phyloP scores from a whole-genome alignment of 2,113 vertebrate species.

The Polypterus bichir region DNA sequence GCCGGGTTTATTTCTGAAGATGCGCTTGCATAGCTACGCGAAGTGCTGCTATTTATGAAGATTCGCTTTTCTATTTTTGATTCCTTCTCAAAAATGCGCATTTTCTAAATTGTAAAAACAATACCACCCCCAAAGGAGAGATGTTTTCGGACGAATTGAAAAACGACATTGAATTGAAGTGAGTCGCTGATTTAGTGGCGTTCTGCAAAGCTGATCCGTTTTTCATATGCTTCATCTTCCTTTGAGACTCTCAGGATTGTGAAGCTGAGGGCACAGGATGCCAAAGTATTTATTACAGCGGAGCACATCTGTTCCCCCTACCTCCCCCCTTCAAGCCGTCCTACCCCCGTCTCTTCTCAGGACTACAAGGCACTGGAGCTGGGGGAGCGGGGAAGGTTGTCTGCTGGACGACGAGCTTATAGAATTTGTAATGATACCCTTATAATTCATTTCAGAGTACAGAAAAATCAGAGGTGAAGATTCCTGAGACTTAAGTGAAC shows the following conservation, averaged over 20 bases:
- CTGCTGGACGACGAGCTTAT: conserved; percentile 16
- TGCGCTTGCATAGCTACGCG: no score
- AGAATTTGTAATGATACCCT: conserved; percentile 40
- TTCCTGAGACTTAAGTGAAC: conserved; percentile 51
- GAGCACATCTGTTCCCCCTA: conserved; percentile 64
- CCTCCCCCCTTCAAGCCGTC: no score
- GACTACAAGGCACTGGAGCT: no score
- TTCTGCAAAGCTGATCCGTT: conserved; percentile 36
- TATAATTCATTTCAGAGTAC: conserved; percentile 25
- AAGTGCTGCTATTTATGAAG: no score
- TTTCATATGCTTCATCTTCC: conserved; percentile 38
- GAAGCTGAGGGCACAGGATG: conserved; percentile 40
- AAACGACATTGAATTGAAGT: conserved; percentile 34
- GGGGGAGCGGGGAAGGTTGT: no score
- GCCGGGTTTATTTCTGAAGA: no score
- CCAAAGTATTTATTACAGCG: conserved; percentile 44
- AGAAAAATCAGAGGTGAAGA: conserved; percentile 40
- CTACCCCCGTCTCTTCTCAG: no score
- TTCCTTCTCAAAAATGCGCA: no score
- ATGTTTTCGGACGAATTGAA: conserved; percentile 34
- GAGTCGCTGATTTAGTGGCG: conserved; percentile 38
- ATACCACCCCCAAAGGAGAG: conserved; percentile 36
- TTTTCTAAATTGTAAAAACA: conserved; percentile 19
- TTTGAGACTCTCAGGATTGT: conserved; percentile 32
- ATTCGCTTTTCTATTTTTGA: no score